Conservation (phyloP, 2,888 invertebrate genomes). For the Philereme vetulata region DNA sequence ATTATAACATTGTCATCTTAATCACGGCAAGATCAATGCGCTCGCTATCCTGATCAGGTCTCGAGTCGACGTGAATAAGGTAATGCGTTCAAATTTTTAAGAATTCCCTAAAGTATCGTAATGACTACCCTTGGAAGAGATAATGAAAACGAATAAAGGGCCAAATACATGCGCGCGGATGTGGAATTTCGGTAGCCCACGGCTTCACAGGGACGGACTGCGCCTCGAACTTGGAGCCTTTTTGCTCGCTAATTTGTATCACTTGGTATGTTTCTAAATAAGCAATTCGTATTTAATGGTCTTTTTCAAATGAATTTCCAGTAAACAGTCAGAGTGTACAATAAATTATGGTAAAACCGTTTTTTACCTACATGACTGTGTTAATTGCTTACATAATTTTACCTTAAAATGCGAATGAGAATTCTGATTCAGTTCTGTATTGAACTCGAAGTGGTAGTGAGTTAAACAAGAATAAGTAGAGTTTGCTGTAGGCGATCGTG, state of each 20-base stretch:
- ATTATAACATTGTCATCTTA: constrained; percentile 53
- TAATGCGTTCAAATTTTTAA: constrained; percentile 37
- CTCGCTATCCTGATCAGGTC: constrained; percentile 40
- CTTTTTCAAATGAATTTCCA: constrained; percentile 35
- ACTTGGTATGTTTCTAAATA: constrained; percentile 33
- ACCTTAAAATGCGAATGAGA: neutral
- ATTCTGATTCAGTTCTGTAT: constrained; percentile 8
- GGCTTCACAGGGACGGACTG: constrained; percentile 61
- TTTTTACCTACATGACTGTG: neutral
- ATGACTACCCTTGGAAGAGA: constrained; percentile 40
- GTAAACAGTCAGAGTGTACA: constrained; percentile 16
- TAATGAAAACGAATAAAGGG: constrained; percentile 55
- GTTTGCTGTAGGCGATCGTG: constrained; percentile 56
- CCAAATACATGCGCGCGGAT: constrained; percentile 53
- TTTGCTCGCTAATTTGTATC: constrained; percentile 30
- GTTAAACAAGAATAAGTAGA: constrained; percentile 38
- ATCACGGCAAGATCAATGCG: constrained; percentile 47
- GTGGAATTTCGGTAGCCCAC: constrained; percentile 75
- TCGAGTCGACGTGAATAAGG: constrained; percentile 28
- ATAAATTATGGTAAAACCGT: neutral
- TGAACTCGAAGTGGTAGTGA: constrained; percentile 5
- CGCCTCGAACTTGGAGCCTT: constrained; percentile 40
- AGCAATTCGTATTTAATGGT: constrained; percentile 28
- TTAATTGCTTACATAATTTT: neutral
- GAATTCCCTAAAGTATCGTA: constrained; percentile 37